These are phyloP conservation scores for Moxostoma hubbsi DNA, from an alignment of 2,797 vertebrate species.

Conservation along the genomic window DNA sequence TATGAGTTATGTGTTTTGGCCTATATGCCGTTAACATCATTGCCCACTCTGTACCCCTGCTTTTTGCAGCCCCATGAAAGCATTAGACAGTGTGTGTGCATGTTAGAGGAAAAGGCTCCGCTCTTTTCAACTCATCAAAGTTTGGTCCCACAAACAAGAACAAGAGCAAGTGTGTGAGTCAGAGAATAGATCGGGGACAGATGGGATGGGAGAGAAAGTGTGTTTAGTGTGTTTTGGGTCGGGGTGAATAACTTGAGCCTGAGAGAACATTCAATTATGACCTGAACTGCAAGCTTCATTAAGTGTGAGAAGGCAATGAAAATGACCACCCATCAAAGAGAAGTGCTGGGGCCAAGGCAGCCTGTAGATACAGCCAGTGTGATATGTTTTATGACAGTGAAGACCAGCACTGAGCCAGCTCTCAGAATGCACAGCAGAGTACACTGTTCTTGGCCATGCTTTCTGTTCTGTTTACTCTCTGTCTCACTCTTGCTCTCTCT, in stretches of 20 bases:
- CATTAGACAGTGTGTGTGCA: conserved; percentile 57
- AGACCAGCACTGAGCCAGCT: conserved; percentile 27
- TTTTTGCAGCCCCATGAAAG: conserved; percentile 59
- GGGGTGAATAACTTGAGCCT: conserved; percentile 67
- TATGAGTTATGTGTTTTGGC: conserved; percentile 26
- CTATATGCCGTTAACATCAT: conserved; percentile 38
- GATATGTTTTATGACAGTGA: conserved; percentile 53
- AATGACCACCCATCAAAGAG: conserved; percentile 84
- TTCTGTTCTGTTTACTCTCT: neutral
- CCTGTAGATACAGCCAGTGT: conserved; percentile 64
- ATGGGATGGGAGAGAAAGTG: conserved; percentile 27
- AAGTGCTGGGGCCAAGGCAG: conserved; percentile 72
- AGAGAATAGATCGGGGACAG: conserved; percentile 6
- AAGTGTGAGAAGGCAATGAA: conserved; percentile 84
- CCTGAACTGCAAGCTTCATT: conserved; percentile 88
- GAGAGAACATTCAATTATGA: conserved; percentile 87
- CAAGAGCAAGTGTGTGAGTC: neutral
- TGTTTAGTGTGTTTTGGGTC: neutral
- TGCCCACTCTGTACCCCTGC: conserved; percentile 33
- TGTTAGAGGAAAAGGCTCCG: conserved; percentile 33
- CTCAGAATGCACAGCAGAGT: conserved; percentile 41
- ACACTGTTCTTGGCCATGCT: conserved; percentile 5
- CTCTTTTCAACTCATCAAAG: conserved; percentile 65
- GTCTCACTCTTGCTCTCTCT: neutral
- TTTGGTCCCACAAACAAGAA: conserved; percentile 59